A percentile compares a stretch with the other conserved stretches of the same genome.
Conservation (phyloP, 2,797 vertebrate species). For the Todus mexicanus region DNA sequence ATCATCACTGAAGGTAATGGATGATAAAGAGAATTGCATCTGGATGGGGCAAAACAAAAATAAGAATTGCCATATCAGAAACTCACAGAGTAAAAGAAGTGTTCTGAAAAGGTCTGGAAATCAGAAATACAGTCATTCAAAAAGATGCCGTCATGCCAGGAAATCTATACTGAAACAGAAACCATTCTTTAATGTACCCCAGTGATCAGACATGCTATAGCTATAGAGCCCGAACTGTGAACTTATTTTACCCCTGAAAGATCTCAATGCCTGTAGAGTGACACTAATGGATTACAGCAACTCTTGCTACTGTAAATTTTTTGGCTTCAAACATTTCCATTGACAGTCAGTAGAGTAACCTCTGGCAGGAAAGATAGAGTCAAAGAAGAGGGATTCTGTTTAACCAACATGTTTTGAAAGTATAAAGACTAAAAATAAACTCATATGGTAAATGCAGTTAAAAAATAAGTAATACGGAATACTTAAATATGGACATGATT, state of each 20-base stretch:
- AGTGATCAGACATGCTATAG: not conserved
- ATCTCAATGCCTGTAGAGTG: not conserved
- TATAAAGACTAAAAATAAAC: not conserved
- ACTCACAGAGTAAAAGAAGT: not conserved
- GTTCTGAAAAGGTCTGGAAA: not conserved
- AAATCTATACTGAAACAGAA: not conserved
- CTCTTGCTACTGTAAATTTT: not conserved
- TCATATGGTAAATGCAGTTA: not conserved
- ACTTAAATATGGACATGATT: not conserved
- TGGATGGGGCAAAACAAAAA: not conserved
- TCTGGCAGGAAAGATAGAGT: not conserved
- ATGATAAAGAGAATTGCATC: not conserved
- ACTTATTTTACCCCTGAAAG: not conserved
- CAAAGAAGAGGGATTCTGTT: not conserved
- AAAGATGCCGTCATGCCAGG: not conserved
- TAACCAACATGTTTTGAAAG: not conserved
- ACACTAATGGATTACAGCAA: not conserved
- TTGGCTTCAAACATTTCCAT: not conserved
- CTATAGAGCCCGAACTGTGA: not conserved
- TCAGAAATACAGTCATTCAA: not conserved
- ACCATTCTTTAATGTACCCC: not conserved
- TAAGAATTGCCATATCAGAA: not conserved
- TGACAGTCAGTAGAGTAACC: not conserved
- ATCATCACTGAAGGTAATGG: not conserved
- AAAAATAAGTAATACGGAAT: not conserved